A percentile compares a stretch with the other conserved stretches of the same genome.
Evolutionary conservation across 2,888 invertebrate species (phyloP).

Genomic region (Eilema griseolum): DNA sequence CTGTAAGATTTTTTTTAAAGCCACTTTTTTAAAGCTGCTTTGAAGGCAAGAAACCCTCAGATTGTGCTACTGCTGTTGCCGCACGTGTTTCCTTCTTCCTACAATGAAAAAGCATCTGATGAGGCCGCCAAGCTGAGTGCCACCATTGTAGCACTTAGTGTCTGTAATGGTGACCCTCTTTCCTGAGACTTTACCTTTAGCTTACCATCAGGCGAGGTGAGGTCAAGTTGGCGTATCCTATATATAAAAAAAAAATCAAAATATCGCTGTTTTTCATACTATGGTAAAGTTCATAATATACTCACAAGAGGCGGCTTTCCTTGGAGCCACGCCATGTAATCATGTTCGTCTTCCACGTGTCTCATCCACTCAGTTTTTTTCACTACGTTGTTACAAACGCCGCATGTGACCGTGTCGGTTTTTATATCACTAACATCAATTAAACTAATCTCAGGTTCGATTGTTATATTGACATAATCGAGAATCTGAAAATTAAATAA

Average conservation of each 20-base stretch:
- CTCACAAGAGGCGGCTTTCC: slow-evolving; percentile 42
- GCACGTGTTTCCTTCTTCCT: too few relatives aligned
- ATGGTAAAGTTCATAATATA: slow-evolving; percentile 7
- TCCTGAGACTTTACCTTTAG: too few relatives aligned
- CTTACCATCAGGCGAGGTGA: too few relatives aligned
- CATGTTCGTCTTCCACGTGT: slow-evolving; percentile 34
- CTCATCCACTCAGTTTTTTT: slow-evolving; percentile 29
- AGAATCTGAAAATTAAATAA: not conserved
- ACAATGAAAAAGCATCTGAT: too few relatives aligned
- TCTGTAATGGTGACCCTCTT: too few relatives aligned
- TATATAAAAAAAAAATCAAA: not conserved
- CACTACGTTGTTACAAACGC: slow-evolving; percentile 34
- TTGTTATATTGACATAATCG: not conserved
- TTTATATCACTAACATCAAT: slow-evolving; percentile 22
- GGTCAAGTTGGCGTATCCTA: too few relatives aligned
- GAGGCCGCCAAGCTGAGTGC: too few relatives aligned
- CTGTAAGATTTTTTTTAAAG: not conserved
- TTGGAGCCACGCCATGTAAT: slow-evolving; percentile 49
- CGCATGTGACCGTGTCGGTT: slow-evolving; percentile 33
- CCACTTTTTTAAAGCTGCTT: too few relatives aligned
- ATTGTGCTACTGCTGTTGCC: too few relatives aligned
- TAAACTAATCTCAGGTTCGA: slow-evolving; percentile 1
- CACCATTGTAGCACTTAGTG: too few relatives aligned
- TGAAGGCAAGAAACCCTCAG: too few relatives aligned
- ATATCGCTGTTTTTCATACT: not conserved